phyloP scores from a whole-genome alignment of 2,797 vertebrate genomes.

The Zenarchopterus dispar region DNA sequence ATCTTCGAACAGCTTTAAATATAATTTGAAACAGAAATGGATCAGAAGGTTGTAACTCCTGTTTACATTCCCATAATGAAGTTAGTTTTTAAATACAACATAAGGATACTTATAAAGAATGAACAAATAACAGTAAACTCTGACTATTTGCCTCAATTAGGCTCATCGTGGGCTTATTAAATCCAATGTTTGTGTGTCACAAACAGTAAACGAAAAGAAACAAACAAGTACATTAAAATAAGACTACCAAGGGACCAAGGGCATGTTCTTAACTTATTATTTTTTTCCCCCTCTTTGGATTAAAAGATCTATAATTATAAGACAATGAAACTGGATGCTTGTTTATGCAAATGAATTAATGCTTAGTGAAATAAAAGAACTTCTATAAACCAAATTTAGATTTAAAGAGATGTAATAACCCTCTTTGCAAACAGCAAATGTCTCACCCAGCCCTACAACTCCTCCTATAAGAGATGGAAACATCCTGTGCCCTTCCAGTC shows the following conservation, averaged over 20 bases:
- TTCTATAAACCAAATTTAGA: constrained; percentile 19
- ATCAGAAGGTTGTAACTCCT: not conserved
- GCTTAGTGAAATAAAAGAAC: constrained; percentile 14
- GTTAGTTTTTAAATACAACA: not conserved
- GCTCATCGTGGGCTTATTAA: constrained; percentile 10
- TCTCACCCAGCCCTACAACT: constrained; percentile 29
- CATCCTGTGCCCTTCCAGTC: constrained; percentile 35
- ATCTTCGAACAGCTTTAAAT: no score
- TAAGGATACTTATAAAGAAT: constrained; percentile 3
- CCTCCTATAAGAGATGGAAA: constrained; percentile 49
- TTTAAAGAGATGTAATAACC: constrained; percentile 39
- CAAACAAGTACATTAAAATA: constrained; percentile 2
- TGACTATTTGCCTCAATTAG: not conserved
- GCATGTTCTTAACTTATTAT: not conserved
- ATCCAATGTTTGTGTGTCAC: constrained; percentile 1
- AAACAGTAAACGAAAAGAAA: constrained; percentile 1
- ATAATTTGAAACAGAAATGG: not conserved
- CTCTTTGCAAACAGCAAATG: constrained; percentile 41
- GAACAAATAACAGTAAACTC: no score
- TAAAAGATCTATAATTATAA: not conserved
- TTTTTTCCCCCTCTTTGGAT: not conserved
- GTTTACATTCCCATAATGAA: not conserved
- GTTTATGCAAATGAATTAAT: constrained; percentile 24
- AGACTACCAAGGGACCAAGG: not conserved
- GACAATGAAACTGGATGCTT: constrained; percentile 10